phyloP scores from a whole-genome alignment of 2,113 vertebrate species.

The Antechinus stuartii region DNA sequence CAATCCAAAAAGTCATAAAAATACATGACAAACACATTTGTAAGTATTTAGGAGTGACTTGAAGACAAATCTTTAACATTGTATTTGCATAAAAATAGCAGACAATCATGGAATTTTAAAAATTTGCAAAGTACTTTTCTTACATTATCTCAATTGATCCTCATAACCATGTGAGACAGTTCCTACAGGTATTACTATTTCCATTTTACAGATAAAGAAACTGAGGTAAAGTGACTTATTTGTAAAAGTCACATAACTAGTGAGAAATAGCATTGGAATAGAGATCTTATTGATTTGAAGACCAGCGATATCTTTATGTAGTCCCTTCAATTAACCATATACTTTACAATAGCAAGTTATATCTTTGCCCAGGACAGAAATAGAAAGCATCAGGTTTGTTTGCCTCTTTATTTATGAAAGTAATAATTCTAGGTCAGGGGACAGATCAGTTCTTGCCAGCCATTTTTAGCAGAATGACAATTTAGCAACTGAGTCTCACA shows the following conservation, averaged over 20 bases:
- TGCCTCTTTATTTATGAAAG: background rate
- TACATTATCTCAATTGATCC: background rate
- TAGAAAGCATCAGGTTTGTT: background rate
- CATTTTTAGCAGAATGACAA: background rate
- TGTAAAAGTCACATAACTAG: background rate
- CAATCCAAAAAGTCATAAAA: background rate
- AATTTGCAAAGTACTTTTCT: background rate
- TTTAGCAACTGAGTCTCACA: background rate
- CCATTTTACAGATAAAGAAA: background rate
- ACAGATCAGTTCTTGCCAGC: background rate
- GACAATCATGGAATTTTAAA: background rate
- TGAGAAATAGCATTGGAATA: background rate
- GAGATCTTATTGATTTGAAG: background rate
- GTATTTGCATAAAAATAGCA: background rate
- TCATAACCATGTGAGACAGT: background rate
- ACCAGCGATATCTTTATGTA: background rate
- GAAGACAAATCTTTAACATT: background rate
- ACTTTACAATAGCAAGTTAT: background rate
- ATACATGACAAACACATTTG: background rate
- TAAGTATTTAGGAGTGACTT: background rate
- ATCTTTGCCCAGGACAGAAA: background rate
- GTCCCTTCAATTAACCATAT: background rate
- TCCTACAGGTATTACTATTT: background rate
- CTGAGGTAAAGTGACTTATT: background rate
- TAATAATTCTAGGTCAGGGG: background rate